Conservation (phyloP, 2,888 invertebrate genomes). For the Oscheius sp. region DNA sequence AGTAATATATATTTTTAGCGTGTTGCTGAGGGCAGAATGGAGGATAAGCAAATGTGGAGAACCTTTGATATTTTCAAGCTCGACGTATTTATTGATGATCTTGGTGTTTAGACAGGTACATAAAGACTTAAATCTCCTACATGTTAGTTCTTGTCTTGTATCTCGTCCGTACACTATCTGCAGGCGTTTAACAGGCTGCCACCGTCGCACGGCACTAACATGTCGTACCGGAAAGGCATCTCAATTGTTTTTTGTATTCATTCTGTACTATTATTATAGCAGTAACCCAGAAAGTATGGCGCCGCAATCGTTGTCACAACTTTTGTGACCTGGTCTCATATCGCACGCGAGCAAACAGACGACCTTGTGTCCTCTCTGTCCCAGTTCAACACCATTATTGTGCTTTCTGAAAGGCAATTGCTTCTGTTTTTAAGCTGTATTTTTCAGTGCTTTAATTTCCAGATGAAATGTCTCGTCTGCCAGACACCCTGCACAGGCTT, state of each 20-base stretch:
- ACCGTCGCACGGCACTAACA: no score
- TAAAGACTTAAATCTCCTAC: no score
- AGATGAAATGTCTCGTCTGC: conserved; percentile 19
- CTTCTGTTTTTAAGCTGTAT: neutral
- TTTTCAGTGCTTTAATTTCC: neutral
- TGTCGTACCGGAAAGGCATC: no score
- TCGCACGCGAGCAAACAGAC: conserved; percentile 4
- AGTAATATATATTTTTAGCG: conserved; percentile 5
- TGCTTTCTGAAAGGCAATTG: neutral
- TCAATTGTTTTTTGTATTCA: neutral
- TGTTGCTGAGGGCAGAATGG: neutral
- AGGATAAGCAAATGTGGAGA: conserved; percentile 11
- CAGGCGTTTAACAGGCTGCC: no score
- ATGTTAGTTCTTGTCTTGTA: no score
- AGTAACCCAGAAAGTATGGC: no score
- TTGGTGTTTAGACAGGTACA: neutral
- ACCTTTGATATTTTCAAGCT: conserved; percentile 27
- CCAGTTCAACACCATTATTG: neutral
- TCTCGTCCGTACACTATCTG: no score
- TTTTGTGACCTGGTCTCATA: neutral
- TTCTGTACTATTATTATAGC: neutral
- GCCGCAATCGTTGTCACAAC: no score
- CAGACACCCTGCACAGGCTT: conserved; percentile 1
- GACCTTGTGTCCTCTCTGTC: neutral
- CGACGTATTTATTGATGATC: conserved; percentile 16